Evolutionary conservation across 2,888 invertebrate genomes (phyloP), one percentile per base, ranked within the genome.

Genomic region (Papilio protenor): DNA sequence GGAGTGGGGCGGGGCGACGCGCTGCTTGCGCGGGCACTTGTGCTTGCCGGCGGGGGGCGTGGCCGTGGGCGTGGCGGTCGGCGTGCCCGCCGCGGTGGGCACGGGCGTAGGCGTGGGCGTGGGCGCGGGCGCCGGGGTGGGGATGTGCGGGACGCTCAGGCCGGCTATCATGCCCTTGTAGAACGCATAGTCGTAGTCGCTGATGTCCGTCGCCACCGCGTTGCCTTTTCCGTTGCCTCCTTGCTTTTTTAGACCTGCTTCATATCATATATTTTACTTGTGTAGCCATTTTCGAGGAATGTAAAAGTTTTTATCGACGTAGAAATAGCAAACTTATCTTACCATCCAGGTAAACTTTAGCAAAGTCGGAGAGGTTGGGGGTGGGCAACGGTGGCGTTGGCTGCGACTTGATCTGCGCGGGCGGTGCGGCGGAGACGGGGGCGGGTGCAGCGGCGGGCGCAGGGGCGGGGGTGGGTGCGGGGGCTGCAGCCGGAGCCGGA

Each of bases 1-100:
- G 84, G 91, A 88, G 86, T 90, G 90, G 12, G 90, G 87, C 75
- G 91, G 89, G 80, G 89, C 89, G 79, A 73, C 55, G 80, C 93
- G 91, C 83, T 92, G 92, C 84, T 94, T 95, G 84, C 94, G 93
- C 83, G 92, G 83, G 86, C 94, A 88, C 89, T 95, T 93, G 89
- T 92, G 92, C 87, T 91, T 90, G 85, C 80, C 81, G 81, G 85
- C 80, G 86, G 86, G 81, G 81, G 83, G 79, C 79, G 80, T 83
- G 79, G 85, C 85, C 76, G 85, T 85, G 80, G 85, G 71, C 82
- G 85, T 77, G 79, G 75, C 72, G 77, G 66, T 47, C 33, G 73
- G 52, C 70, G 64, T 64, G 10, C 40, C 33, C 40, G 40, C 64
- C 2, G 64, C 64, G 64, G 85, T 85, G 80, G 85, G 71, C 83